These are phyloP conservation scores for Rhincodon typus DNA, from an alignment of 2,797 vertebrate species.

Conservation along the genomic window DNA sequence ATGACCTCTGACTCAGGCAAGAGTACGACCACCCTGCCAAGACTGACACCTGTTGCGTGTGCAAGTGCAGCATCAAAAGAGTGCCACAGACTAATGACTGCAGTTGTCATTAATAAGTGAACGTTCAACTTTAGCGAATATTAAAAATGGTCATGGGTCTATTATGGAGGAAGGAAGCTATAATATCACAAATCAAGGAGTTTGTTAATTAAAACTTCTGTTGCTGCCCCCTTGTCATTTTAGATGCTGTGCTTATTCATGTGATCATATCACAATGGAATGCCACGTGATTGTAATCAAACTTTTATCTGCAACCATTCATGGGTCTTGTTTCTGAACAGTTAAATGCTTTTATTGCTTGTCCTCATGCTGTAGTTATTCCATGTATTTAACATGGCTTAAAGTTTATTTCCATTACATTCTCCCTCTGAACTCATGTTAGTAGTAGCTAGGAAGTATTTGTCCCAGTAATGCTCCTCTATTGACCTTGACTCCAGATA, in stretches of 20 bases:
- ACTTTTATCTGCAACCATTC: constrained; percentile 80
- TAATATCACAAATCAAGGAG: constrained; percentile 51
- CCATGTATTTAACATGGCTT: constrained; percentile 70
- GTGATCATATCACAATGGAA: constrained; percentile 63
- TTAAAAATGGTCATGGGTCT: neutral
- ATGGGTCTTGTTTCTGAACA: constrained; percentile 62
- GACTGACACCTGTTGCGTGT: neutral
- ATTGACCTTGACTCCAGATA: constrained; percentile 89
- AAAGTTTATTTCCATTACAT: constrained; percentile 67
- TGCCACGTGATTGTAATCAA: constrained; percentile 72
- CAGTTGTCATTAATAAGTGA: neutral
- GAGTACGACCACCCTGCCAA: neutral
- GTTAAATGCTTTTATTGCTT: constrained; percentile 69
- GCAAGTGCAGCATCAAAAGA: neutral
- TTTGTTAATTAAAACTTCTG: constrained; percentile 54
- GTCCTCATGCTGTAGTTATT: constrained; percentile 69
- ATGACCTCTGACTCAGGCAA: neutral
- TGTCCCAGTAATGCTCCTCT: constrained; percentile 66
- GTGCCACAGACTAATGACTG: constrained; percentile 13
- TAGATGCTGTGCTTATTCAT: constrained; percentile 63
- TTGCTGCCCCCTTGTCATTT: constrained; percentile 49
- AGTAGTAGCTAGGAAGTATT: constrained; percentile 60
- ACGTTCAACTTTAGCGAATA: neutral
- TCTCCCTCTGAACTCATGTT: constrained; percentile 61
- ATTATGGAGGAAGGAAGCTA: neutral